These are phyloP conservation scores for Pseudonaja textilis DNA, from an alignment of 2,113 vertebrate species.

Conservation along the genomic window DNA sequence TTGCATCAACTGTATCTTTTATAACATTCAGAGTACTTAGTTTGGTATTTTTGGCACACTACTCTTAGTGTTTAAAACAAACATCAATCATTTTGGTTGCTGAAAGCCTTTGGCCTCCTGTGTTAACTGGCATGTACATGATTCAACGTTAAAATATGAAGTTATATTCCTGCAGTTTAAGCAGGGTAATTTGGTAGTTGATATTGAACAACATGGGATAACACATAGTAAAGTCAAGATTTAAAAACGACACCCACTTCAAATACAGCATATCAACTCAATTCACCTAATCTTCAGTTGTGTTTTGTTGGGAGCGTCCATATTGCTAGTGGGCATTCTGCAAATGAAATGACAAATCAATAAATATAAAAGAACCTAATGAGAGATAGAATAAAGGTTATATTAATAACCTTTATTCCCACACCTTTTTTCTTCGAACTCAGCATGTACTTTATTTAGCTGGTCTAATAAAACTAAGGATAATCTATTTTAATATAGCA, in stretches of 20 bases:
- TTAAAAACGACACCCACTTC: slow-evolving; percentile 59
- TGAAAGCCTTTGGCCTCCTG: slow-evolving; percentile 23
- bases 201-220: neutral
- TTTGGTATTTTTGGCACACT: slow-evolving; percentile 20
- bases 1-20: neutral
- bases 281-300: slow-evolving; percentile 40
- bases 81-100: neutral
- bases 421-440: slow-evolving; percentile 1
- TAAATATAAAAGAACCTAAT: slow-evolving; percentile 31
- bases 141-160: slow-evolving; percentile 44
- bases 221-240: slow-evolving; percentile 42
- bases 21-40: neutral
- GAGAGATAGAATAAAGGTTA: neutral
- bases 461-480: neutral
- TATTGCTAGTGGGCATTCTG: slow-evolving; percentile 53
- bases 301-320: slow-evolving; percentile 44
- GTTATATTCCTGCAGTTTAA: slow-evolving; percentile 43
- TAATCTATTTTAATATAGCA: slow-evolving; percentile 3
- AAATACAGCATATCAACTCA: slow-evolving; percentile 50
- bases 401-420: neutral
- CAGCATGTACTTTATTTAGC: neutral
- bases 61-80: slow-evolving; percentile 19
- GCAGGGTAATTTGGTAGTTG: slow-evolving; percentile 44
- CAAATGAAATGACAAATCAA: slow-evolving; percentile 34
- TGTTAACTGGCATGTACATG: slow-evolving; percentile 45